Base-by-base conservation (phyloP, 2,888 invertebrate species). In the Drosophila meridiana region DNA sequence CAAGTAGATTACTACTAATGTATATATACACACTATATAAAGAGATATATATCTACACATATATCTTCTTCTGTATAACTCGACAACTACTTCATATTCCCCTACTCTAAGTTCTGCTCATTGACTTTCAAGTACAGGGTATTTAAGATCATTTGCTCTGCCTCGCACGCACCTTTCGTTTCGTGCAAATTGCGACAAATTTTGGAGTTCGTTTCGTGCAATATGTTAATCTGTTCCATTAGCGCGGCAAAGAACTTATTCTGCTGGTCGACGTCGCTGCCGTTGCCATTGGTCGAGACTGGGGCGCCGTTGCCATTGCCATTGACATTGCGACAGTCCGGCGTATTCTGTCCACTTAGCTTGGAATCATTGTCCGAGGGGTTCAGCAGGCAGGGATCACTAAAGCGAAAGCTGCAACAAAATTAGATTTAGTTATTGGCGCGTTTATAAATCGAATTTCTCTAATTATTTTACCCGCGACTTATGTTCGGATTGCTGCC, bases 131-230 rank as follows among this genome's bases (percentile, higher is more conserved):
- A 2, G 60, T 60, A 60, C 40, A 60, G 50, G 50, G 14, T 60
- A 60, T 60, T 26, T 26, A 6, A 5, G 26, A 14, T 0, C 2
- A 72, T 38, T 32, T 38, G 3, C 28, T 52, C 3, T 13, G 48
- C 32, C 14, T 5, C 26, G 11, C 40, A 84, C 91, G 93, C 94
- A 94, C 96, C 95, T 94, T 95, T 96, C 68, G 96, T 95, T 87
- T 96, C 96, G 88, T 95, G 95, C 83, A 97, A 94, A 91, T 97
- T 96, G 91, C 95, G 95, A 88, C 95, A 96, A 90, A 97, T 94
- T 94, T 96, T 96, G 82, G 95, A 95, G 93, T 97, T 97, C 67
- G 95, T 94, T 82, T 96, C 95, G 91, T 96, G 96, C 82, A 97
- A 91, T 63, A 95, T 92, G 87, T 95, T 94, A 79, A 97, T 96